Percentiles rank a stretch among this genome's conserved stretches.
Conservation (phyloP, 2,797 vertebrate genomes). For the Leptoclinus maculatus region DNA sequence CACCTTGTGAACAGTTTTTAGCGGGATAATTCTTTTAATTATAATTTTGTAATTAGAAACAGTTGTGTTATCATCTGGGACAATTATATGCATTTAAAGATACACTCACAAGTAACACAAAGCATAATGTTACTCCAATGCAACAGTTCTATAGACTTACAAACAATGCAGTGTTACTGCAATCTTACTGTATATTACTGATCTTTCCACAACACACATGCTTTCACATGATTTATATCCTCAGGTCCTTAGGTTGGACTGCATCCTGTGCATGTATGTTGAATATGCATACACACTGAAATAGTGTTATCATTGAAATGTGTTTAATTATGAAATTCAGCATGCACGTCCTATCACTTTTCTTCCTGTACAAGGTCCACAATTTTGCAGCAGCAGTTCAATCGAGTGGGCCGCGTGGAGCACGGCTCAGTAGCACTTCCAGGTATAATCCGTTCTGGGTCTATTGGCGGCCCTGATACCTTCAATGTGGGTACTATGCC, state of each 20-base stretch:
- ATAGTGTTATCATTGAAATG: not conserved
- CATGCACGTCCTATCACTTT: not conserved
- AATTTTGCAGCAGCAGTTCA: slow-evolving; percentile 98
- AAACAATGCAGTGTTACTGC: not conserved
- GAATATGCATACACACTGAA: not conserved
- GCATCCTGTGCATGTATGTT: not conserved
- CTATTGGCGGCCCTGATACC: slow-evolving; percentile 92
- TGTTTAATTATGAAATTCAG: not conserved
- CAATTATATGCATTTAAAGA: slow-evolving; percentile 25
- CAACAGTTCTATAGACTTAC: not conserved
- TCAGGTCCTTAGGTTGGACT: not conserved
- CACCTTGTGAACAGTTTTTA: slow-evolving; percentile 45
- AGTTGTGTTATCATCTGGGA: slow-evolving; percentile 19
- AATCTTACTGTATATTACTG: not conserved
- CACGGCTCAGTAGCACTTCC: slow-evolving; percentile 95
- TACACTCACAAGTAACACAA: slow-evolving; percentile 4
- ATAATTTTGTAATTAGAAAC: slow-evolving; percentile 32
- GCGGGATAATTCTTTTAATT: slow-evolving; percentile 49
- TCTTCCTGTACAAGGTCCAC: slow-evolving; percentile 85
- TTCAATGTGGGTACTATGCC: slow-evolving; percentile 97
- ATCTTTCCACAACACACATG: not conserved
- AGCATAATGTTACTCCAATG: not conserved
- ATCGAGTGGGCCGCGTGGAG: slow-evolving; percentile 93
- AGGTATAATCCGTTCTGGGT: slow-evolving; percentile 95
- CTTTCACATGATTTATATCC: slow-evolving; percentile 1